Base-by-base conservation (phyloP, 2,888 invertebrate genomes). In the Axea sp. region DNA sequence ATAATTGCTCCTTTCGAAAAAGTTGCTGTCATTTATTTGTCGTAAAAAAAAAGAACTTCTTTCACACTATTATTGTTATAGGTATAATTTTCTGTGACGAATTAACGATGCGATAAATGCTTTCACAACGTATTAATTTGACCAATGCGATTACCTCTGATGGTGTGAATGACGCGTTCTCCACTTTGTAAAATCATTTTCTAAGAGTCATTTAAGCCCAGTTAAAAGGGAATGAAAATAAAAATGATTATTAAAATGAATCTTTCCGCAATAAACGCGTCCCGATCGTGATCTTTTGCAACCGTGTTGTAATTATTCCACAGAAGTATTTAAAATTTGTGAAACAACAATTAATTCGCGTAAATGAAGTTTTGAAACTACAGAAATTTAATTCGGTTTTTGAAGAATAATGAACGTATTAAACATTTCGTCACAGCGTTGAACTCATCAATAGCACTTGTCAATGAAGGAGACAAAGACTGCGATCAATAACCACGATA, bases 41-140 rank as follows among this genome's bases (percentile, higher is more conserved):
- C n/a, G n/a, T n/a, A n/a, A n/a, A 4, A 31, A 49, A 9, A n/a
- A 31, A 17, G 9, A 60, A 68, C 14, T 45, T 43, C 24, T 45
- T 28, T 64, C 37, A n/a, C 49, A 15, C 26, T 35, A 33, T 64
- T 55, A 55, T 71, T 62, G 49, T 64, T 57, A 30, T 30, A 35
- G 31, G 30, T 59, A 64, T 64, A 72, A 72, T 72, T 64, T 72
- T 64, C 51, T 64, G 64, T 72, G 64, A 64, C 72, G 57, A 72
- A 64, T 72, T 59, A 72, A 64, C 64, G 72, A 57, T 14, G 64
- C 72, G 72, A 72, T 72, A 72, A 72, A 72, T 64, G 64, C 51
- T 72, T 72, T 64, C 64, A 72, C 59, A 72, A 72, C 51, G 35
- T 65, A 59, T 59, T 55, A 9, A 71, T 64, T 49, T 51, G 55